These are phyloP conservation scores for Semnornis frantzii DNA, from an alignment of 2,113 vertebrate species.

Conservation along the genomic window DNA sequence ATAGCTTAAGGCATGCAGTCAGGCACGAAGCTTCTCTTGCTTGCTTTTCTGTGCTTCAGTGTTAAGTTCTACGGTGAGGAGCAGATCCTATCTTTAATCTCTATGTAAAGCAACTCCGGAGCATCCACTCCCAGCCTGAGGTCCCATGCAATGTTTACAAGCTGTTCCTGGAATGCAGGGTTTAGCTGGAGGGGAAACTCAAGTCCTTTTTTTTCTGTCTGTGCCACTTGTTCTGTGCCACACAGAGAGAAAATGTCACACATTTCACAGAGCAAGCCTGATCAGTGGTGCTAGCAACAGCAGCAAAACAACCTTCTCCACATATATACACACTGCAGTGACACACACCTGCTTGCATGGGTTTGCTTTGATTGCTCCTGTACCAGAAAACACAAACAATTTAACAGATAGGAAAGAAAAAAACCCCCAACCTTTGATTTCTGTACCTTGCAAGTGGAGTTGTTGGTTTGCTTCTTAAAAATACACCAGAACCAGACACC, in stretches of 20 bases:
- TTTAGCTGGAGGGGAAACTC: not conserved
- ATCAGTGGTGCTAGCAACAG: not conserved
- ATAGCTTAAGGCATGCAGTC: constrained; percentile 25
- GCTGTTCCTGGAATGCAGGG: not conserved
- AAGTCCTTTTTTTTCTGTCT: not conserved
- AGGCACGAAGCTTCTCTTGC: not conserved
- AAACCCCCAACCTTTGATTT: not conserved
- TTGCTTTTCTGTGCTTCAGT: not conserved
- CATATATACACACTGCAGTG: not conserved
- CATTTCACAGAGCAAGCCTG: not conserved
- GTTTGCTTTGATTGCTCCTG: not conserved
- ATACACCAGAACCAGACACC: not conserved
- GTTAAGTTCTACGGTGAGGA: not conserved
- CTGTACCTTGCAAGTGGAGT: not conserved
- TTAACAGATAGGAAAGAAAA: not conserved
- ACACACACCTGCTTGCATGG: not conserved
- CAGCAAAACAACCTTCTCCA: not conserved
- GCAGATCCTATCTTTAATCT: not conserved
- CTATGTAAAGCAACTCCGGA: not conserved
- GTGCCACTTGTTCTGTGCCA: not conserved
- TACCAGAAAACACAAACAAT: not conserved
- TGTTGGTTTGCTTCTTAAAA: not conserved
- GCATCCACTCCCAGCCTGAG: not conserved
- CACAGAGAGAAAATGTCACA: not conserved
- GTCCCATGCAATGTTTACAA: not conserved